Conservation (phyloP, 2,888 invertebrate genomes). For the Drosophila quinaria region DNA sequence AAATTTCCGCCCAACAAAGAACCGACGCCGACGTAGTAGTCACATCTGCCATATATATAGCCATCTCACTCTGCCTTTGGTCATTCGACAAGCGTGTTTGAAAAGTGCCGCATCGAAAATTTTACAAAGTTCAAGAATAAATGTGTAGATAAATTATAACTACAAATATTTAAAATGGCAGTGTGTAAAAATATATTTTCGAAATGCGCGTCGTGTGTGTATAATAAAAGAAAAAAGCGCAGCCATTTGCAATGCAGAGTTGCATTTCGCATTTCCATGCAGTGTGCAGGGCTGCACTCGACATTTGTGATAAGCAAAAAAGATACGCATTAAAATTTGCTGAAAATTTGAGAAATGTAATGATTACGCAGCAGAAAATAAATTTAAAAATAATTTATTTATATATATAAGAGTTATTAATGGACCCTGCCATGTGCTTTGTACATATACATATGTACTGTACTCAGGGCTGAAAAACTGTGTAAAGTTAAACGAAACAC, state of each 20-base stretch:
- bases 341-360: slow-evolving; percentile 37
- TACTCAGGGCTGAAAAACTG: slow-evolving; percentile 43
- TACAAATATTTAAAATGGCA: slow-evolving; percentile 25
- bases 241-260: slow-evolving; percentile 57
- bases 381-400: slow-evolving; percentile 16
- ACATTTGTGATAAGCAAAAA: slow-evolving; percentile 43
- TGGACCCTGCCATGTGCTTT: slow-evolving; percentile 26
- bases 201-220: slow-evolving; percentile 36
- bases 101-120: slow-evolving; percentile 43
- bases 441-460: slow-evolving; percentile 14
- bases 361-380: slow-evolving; percentile 50
- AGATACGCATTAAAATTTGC: slow-evolving; percentile 5
- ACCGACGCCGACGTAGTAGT: slow-evolving; percentile 82
- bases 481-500: slow-evolving; percentile 18
- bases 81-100: slow-evolving; percentile 45
- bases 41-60: slow-evolving; percentile 85
- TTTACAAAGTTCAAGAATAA: slow-evolving; percentile 29
- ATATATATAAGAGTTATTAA: slow-evolving; percentile 14
- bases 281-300: slow-evolving; percentile 23
- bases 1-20: slow-evolving; percentile 79
- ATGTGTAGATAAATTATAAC: slow-evolving; percentile 25
- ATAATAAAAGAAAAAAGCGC: slow-evolving; percentile 32
- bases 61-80: slow-evolving; percentile 77
- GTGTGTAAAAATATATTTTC: slow-evolving; percentile 16
- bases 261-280: slow-evolving; percentile 29